Base-by-base conservation (phyloP, 2,888 invertebrate genomes). In the Acleris emargana region DNA sequence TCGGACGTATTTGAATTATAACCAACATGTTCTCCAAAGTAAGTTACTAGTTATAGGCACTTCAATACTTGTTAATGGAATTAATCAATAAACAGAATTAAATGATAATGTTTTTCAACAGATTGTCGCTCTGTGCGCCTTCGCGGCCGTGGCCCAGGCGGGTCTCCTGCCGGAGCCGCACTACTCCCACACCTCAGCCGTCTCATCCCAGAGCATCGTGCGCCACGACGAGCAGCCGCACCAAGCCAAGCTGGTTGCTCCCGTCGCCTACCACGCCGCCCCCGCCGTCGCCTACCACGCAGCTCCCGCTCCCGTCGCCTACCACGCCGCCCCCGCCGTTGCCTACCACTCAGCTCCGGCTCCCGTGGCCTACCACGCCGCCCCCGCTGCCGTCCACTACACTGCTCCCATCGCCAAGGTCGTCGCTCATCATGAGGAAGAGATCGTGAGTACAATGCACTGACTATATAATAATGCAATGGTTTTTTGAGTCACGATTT, bases 141-240 rank as follows among this genome's bases (percentile, higher is more conserved):
- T 79, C 18, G 75, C 76, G 71, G 80, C 80, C n/a, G 77, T 75
- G 66, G 72, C 75, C 62, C 77, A 76, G 67, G 83, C 81, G 4
- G 83, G 81, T 57, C 74, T 82, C 60, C 69, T 76, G 71, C 76
- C 81, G 53, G 78, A 76, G 32, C 75, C 93, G 20, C 90, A 88
- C 52, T 86, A 88, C 75, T 69, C 83, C 9, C 50, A 49, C 17
- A 83, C 86, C 28, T 80, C 76, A 1, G 86, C 84, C 25, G 84
- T 87, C 54, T 84, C 87, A 47, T 86, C 86, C 25, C 85, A 87
- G 71, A 86, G 77, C 79, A 84, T 86, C 72, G 81, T 87, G 53
- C 86, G 88, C 69, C 85, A 82, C 73, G 88, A 87, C 82, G 54
- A 61, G 54, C 84, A 78, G 80, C 83, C 69, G 74, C 84, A 70